These are phyloP conservation scores for Coregonus clupeaformis DNA, from an alignment of 2,113 vertebrate species.

Conservation along the genomic window DNA sequence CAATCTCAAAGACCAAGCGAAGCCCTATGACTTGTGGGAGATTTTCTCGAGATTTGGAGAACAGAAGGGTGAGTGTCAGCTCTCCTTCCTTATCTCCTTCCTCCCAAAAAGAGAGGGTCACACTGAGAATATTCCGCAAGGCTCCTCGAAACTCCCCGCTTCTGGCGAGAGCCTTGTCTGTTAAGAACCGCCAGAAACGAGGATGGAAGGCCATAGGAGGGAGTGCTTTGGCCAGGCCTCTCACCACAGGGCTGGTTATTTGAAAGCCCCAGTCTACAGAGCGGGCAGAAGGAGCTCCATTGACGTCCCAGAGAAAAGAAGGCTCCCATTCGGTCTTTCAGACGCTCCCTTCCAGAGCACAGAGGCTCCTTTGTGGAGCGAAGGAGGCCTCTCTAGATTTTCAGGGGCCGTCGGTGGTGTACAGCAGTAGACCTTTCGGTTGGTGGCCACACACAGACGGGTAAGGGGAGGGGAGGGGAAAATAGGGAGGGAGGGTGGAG, in stretches of 20 bases:
- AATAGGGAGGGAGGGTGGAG: neutral
- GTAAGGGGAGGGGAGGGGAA: neutral
- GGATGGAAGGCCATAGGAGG: conserved; percentile 4
- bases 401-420: neutral
- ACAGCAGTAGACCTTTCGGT: neutral
- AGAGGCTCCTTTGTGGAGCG: conserved; percentile 36
- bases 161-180: neutral
- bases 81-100: neutral
- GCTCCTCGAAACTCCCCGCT: neutral
- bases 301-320: conserved; percentile 19
- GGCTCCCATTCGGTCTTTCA: conserved; percentile 28
- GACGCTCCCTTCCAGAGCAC: conserved; percentile 26
- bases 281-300: conserved; percentile 28
- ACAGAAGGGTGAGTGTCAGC: neutral
- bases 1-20: neutral
- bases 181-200: neutral
- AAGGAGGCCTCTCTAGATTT: conserved; percentile 34
- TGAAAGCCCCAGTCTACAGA: conserved; percentile 16
- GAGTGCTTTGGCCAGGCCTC: conserved; percentile 17
- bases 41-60: neutral
- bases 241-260: conserved; percentile 21
- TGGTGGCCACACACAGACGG: neutral
- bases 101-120: neutral
- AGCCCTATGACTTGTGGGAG: neutral
- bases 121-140: neutral